phyloP scores from a whole-genome alignment of 1,140 invertebrate species.

The Chrysopa pallens region DNA sequence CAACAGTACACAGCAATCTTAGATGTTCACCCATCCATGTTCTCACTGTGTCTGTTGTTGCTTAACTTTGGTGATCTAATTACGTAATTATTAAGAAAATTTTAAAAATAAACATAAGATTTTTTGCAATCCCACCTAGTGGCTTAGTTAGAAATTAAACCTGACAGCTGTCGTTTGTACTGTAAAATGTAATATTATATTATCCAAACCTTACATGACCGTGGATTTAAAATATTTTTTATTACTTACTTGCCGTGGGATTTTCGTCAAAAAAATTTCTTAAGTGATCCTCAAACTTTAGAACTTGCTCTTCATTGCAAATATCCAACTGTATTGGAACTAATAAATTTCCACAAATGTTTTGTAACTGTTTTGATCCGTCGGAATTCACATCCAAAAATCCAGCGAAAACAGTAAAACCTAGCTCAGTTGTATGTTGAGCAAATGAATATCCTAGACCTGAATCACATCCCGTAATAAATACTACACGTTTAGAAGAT shows the following conservation, averaged over 20 bases:
- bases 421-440: slow-evolving; percentile 33
- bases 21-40: too few relatives aligned
- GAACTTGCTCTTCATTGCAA: slow-evolving; percentile 36
- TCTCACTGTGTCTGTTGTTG: too few relatives aligned
- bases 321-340: slow-evolving; percentile 43
- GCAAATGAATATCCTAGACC: slow-evolving; percentile 63
- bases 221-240: slow-evolving; percentile 4
- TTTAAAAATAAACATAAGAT: too few relatives aligned
- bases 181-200: too few relatives aligned
- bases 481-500: slow-evolving; percentile 27
- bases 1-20: too few relatives aligned
- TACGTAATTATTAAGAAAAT: too few relatives aligned
- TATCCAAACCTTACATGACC: too few relatives aligned
- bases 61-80: too few relatives aligned
- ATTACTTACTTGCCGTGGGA: slow-evolving; percentile 25
- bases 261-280: slow-evolving; percentile 21
- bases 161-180: too few relatives aligned
- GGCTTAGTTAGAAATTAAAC: too few relatives aligned
- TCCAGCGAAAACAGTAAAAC: slow-evolving; percentile 47
- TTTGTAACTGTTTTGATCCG: slow-evolving; percentile 19
- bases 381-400: slow-evolving; percentile 32
- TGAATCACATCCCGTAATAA: slow-evolving; percentile 68
- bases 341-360: slow-evolving; percentile 18
- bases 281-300: slow-evolving; percentile 24
- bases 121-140: too few relatives aligned